A percentile compares a stretch with the other conserved stretches of the same genome.
These are phyloP conservation scores for Lutjanus erythropterus DNA, from an alignment of 2,113 vertebrate genomes.

Conservation along the genomic window DNA sequence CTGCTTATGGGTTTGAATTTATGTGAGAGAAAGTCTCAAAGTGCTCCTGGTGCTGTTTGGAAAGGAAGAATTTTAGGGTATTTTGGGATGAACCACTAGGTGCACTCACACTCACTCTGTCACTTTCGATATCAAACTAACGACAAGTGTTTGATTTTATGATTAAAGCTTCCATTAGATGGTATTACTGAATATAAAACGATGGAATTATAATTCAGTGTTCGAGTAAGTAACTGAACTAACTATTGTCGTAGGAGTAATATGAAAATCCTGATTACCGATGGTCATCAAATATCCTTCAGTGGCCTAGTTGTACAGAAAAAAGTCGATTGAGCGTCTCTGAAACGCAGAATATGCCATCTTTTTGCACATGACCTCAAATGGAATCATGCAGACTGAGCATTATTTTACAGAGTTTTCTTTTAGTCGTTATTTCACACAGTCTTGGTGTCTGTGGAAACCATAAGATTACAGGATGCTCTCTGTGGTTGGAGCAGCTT, in stretches of 20 bases:
- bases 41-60: neutral
- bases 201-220: neutral
- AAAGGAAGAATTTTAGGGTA: neutral
- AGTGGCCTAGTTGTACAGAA: neutral
- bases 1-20: constrained; percentile 17
- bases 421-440: neutral
- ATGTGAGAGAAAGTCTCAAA: neutral
- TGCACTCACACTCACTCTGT: neutral
- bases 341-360: neutral
- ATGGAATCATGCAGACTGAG: no score
- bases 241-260: neutral
- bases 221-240: no score
- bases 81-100: neutral
- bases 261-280: neutral
- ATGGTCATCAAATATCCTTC: neutral
- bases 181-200: neutral
- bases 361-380: neutral
- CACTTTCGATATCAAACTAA: neutral
- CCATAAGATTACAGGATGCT: no score
- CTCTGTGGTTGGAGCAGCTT: neutral
- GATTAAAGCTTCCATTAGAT: neutral
- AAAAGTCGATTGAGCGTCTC: neutral
- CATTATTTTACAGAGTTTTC: neutral
- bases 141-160: neutral
- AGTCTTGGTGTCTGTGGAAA: neutral